phyloP scores from a whole-genome alignment of 2,113 vertebrate genomes.

The Strix aluco region DNA sequence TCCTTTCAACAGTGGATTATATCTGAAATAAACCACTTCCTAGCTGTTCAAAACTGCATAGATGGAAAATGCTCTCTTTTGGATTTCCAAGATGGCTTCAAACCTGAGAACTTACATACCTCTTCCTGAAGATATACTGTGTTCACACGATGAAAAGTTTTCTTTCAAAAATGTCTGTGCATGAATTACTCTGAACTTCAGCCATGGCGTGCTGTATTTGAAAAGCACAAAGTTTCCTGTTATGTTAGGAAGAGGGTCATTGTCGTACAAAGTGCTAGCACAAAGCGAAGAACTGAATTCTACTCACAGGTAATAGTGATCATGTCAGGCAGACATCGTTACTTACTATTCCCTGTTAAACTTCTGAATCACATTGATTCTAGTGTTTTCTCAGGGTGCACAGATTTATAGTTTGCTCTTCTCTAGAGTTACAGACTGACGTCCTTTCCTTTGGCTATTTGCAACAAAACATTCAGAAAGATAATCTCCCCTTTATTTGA shows the following conservation, averaged over 20 bases:
- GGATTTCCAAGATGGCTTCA: background rate
- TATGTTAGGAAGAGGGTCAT: background rate
- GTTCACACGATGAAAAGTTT: background rate
- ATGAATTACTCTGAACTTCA: background rate
- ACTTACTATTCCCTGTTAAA: background rate
- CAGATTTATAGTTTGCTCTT: background rate
- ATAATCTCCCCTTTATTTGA: background rate
- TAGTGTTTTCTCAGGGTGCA: background rate
- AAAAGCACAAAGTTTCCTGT: background rate
- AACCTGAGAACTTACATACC: background rate
- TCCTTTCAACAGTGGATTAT: background rate
- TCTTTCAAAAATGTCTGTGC: background rate
- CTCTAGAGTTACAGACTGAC: background rate
- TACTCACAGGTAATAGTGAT: background rate
- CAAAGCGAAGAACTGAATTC: background rate
- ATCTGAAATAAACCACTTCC: background rate
- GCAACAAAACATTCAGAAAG: background rate
- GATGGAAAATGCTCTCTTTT: background rate
- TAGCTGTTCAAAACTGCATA: background rate
- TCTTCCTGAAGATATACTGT: background rate
- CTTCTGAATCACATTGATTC: background rate
- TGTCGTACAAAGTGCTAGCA: background rate
- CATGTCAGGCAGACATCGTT: background rate
- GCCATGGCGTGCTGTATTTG: background rate
- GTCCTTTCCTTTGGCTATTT: background rate